Evolutionary conservation across 2,797 vertebrate genomes (phyloP), one percentile per base, ranked within the genome.

Genomic region (Dromococcyx pavoninus): DNA sequence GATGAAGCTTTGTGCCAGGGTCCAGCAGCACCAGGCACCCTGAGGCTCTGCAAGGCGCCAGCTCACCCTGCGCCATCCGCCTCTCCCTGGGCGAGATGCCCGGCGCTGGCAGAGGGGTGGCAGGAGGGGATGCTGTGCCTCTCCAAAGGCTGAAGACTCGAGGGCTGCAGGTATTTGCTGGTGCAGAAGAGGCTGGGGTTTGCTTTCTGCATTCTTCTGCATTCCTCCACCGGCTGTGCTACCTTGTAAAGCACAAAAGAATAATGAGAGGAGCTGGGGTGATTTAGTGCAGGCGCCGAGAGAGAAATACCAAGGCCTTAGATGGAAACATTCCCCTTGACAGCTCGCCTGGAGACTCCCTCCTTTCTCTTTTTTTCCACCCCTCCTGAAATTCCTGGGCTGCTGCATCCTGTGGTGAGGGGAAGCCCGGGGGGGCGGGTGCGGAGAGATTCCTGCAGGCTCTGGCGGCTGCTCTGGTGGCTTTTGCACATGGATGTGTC

Each of bases 281-380:
- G 98, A 98, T 98, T 96, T 95, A 97, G 88, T 94, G 96, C 97
- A 96, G 97, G 95, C 95, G 67, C 92, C 71, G 18, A 43, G 27
- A 51, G 92, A 93, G 97, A 96, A 98, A 98, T 98, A 97, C 98
- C 97, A 98, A 97, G 97, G 96, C 98, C 98, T 98, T 98, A 98
- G 97, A 98, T 97, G 98, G 98, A 97, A 98, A 97, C 96, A 95
- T 98, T 98, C 97, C 96, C 97, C 89, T 62, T 88, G 95, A 95
- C 95, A 97, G 78, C 32, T 94, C 22, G 95, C 94, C 65, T 19
- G 70, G 90, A 95, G 95, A 61, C 92, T 94, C 96, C 94, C 91
- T 82, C 74, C 39, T 88, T 86, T 86, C 21, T 43, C 25, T 33
- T 22, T 41, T 66, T n/a, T n/a, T 62, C 22, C 50, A 28, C 58